Percentiles rank a stretch among this genome's conserved stretches.
Evolutionary conservation across 2,797 vertebrate species (phyloP).

Genomic region (Amblyraja radiata): DNA sequence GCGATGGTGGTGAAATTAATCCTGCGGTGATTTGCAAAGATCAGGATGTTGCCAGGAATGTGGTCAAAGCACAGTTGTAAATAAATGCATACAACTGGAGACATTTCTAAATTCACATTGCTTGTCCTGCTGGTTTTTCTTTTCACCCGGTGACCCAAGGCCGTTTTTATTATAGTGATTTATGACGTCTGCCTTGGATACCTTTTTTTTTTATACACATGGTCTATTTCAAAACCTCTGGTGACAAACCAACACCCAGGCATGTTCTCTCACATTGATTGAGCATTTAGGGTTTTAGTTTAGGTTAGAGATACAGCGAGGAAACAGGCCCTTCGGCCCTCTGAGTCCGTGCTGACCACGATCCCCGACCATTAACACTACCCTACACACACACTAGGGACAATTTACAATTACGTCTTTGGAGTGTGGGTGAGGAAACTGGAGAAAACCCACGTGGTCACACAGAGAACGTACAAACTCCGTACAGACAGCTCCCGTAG

Average conservation of each 20-base stretch:
- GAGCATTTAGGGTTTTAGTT: neutral
- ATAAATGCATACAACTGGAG: constrained; percentile 28
- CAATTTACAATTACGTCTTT: no score
- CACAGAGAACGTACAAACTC: no score
- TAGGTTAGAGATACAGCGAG: no score
- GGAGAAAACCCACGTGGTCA: no score
- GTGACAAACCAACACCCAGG: neutral
- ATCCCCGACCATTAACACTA: no score
- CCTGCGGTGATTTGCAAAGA: neutral
- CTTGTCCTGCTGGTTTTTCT: constrained; percentile 17
- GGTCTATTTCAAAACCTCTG: neutral
- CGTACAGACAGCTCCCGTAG: no score
- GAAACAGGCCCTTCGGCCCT: no score
- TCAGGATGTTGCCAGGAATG: constrained; percentile 3
- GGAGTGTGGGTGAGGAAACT: no score
- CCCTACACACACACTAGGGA: no score
- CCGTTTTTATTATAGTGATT: constrained; percentile 12
- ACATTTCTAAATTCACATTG: constrained; percentile 9
- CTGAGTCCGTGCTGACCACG: no score
- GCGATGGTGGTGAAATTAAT: constrained; percentile 4
- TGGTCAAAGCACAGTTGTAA: constrained; percentile 16
- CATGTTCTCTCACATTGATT: constrained; percentile 11
- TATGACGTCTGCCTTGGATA: neutral
- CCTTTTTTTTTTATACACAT: constrained; percentile 10
- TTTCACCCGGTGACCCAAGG: constrained; percentile 13